phyloP scores from a whole-genome alignment of 2,797 vertebrate genomes.

The Okamejei kenojei region DNA sequence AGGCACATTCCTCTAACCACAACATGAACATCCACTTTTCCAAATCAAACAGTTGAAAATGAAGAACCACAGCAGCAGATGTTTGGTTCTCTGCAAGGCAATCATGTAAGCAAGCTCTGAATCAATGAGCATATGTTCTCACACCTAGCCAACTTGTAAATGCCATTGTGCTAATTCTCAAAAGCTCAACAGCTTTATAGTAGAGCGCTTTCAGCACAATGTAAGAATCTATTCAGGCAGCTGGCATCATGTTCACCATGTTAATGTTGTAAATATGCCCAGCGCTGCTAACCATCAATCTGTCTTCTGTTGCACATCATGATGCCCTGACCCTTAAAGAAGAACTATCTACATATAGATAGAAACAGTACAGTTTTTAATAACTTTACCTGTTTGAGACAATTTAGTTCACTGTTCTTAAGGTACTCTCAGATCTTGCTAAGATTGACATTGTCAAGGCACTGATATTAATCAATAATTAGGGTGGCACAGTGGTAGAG shows the following conservation, averaged over 20 bases:
- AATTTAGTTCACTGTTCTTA: neutral
- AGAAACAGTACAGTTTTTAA: too few species aligned
- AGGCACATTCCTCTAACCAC: neutral
- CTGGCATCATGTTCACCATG: neutral
- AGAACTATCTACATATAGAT: too few species aligned
- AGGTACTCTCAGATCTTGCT: neutral
- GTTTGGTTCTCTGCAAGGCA: neutral
- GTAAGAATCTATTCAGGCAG: neutral
- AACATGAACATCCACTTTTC: neutral
- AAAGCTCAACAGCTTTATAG: neutral
- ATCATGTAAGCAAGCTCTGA: neutral
- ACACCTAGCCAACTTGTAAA: neutral
- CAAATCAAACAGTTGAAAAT: neutral
- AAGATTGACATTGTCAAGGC: neutral
- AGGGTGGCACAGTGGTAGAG: too few species aligned
- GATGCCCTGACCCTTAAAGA: too few species aligned
- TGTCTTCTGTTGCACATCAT: neutral
- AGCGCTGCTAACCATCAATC: neutral
- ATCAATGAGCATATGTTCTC: conserved; percentile 10
- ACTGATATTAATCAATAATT: too few species aligned
- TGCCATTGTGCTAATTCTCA: neutral
- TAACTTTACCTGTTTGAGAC: neutral
- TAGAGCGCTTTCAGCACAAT: neutral
- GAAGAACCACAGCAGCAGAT: neutral
- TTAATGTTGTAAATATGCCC: neutral